Conservation (phyloP, 2,113 vertebrate species). For the Oncorhynchus mykiss region DNA sequence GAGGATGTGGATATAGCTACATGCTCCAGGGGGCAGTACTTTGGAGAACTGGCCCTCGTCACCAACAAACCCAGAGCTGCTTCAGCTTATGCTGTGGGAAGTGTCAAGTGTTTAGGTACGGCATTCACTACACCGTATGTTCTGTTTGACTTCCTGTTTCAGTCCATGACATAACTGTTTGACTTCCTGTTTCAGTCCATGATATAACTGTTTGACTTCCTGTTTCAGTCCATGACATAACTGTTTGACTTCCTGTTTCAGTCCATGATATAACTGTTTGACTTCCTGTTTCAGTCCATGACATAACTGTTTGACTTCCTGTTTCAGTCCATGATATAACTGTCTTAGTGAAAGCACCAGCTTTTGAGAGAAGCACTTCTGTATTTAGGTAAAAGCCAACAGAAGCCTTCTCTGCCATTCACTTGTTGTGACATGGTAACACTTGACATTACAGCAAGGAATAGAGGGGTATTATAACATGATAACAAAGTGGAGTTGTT, state of each 20-base stretch:
- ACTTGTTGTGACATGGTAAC: background rate
- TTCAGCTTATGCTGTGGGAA: constrained; percentile 94
- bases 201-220: too few species aligned
- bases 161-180: too few species aligned
- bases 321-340: too few species aligned
- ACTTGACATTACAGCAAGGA: background rate
- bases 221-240: too few species aligned
- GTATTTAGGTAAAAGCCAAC: background rate
- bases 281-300: too few species aligned
- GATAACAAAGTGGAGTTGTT: background rate
- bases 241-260: too few species aligned
- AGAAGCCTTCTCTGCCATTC: background rate
- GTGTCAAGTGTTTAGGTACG: constrained; percentile 96
- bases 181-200: too few species aligned
- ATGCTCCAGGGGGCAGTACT: constrained; percentile 94
- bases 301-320: too few species aligned
- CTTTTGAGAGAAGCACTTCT: background rate
- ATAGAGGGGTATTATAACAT: background rate
- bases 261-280: too few species aligned
- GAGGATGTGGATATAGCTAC: constrained; percentile 89
- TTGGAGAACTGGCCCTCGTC: constrained; percentile 95
- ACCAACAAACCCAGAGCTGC: constrained; percentile 97
- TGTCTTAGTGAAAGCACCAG: background rate
- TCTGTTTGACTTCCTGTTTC: too few species aligned
- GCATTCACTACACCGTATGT: constrained; percentile 2